Percentiles rank a stretch among this genome's conserved stretches.
Evolutionary conservation across 2,888 invertebrate species (phyloP).

Genomic region (Drosophila subsilvestris): DNA sequence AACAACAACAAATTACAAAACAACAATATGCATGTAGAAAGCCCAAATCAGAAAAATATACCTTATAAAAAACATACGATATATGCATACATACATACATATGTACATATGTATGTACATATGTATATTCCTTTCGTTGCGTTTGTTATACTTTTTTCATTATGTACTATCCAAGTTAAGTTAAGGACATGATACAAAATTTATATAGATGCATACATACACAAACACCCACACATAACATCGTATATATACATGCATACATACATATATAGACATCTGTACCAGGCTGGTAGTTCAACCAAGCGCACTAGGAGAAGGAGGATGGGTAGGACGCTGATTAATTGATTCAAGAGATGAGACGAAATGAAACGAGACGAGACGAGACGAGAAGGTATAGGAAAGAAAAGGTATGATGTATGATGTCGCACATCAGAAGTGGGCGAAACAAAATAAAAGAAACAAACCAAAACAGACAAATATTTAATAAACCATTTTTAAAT

Average conservation of each 20-base stretch:
- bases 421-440: constrained; percentile 42
- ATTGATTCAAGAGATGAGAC: not conserved
- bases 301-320: not conserved
- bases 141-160: constrained; percentile 23
- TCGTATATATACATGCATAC: constrained; percentile 26
- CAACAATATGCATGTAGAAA: not conserved
- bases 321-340: constrained; percentile 1
- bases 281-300: constrained; percentile 12
- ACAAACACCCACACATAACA: constrained; percentile 19
- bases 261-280: constrained; percentile 17
- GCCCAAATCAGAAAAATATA: not conserved
- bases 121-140: constrained; percentile 1
- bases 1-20: not conserved
- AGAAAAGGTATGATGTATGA: constrained; percentile 30
- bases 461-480: constrained; percentile 62
- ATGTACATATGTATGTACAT: not conserved
- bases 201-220: constrained; percentile 24
- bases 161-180: constrained; percentile 8
- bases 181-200: constrained; percentile 27
- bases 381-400: constrained; percentile 5
- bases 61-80: constrained; percentile 1
- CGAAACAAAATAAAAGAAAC: constrained; percentile 26
- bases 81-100: not conserved
- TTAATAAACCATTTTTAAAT: constrained; percentile 79
- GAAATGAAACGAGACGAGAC: too few species aligned